Evolutionary conservation across 2,797 vertebrate genomes (phyloP), one percentile per base, ranked within the genome.

Genomic region (Silurus aristotelis): DNA sequence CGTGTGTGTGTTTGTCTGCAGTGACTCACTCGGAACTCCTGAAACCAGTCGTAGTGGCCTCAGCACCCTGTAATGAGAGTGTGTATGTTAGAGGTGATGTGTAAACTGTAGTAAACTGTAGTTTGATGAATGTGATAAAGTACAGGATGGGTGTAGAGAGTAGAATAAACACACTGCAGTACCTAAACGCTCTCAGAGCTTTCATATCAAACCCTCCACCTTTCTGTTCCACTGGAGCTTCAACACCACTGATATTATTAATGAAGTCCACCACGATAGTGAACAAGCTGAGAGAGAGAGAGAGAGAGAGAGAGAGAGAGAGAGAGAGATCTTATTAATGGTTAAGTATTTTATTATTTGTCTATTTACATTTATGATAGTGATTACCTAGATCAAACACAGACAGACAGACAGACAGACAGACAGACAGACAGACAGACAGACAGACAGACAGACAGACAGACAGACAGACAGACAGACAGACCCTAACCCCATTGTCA

Each of bases 191-290:
- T 88, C 97, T 88, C 86, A 99, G 93, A 2, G 97, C 97, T 90
- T 99, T 99, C 95, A 98, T 97, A 2, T 99, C 97, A 85, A 99
- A 95, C 80, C 97, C 96, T 0, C 94, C 95, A 58, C 96, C 96
- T 85, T 97, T 97, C 64, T 96, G 96, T 67, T 96, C 96, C 6
- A 96, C 92, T 0, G 96, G 94, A 48, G 93, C 92, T 81, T 94
- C 93, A 85, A 95, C 92, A 5, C 91, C 96, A 46, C 97, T 95
- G 89, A 96, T 94, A 22, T 96, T 89, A 13, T 97, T 97, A 72
- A 98, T 95, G 89, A 96, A 95, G 86, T 99, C 97, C 91, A 98
- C 93, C 5, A 93, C 94, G 73, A 96, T 95, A 0, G 96, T 96
- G 91, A 97, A 96, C 83, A 98, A 93, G 67, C 97, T 98, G 87